Percentiles rank a stretch among this genome's conserved stretches.
Evolutionary conservation across 23 tunicate species (phyloP).

Genomic region (Styela clava): DNA sequence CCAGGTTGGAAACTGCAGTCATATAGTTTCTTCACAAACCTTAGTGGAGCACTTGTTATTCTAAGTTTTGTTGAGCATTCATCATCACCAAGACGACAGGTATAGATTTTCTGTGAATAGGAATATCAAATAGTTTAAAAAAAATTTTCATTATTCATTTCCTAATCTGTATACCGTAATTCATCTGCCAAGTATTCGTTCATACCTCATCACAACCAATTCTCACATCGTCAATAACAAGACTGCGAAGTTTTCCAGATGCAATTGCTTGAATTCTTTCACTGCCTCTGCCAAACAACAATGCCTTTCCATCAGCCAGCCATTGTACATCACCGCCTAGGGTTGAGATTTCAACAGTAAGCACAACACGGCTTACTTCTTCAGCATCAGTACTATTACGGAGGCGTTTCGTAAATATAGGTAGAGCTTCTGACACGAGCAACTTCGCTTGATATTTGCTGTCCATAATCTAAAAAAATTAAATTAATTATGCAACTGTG

Average conservation of each 20-base stretch:
- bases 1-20: conserved; percentile 26
- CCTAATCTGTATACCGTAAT: neutral
- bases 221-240: conserved; percentile 14
- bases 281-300: neutral
- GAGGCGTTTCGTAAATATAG: neutral
- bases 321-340: conserved; percentile 12
- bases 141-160: no score
- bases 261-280: conserved; percentile 14
- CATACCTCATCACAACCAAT: conserved; percentile 21
- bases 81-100: conserved; percentile 16
- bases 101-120: conserved; percentile 10
- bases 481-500: no score
- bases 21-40: conserved; percentile 30
- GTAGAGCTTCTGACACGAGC: conserved; percentile 12
- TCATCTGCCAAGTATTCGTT: neutral
- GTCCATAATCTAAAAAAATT: conserved; percentile 4
- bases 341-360: conserved; percentile 14
- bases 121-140: neutral
- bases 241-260: neutral
- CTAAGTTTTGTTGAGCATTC: conserved; percentile 7
- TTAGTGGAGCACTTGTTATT: conserved; percentile 10
- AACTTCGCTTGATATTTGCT: conserved; percentile 14
- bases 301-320: conserved; percentile 19
- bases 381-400: conserved; percentile 5
- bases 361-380: conserved; percentile 15